Base-by-base conservation (phyloP, 2,888 invertebrate genomes). In the Drosophila gaucha region DNA sequence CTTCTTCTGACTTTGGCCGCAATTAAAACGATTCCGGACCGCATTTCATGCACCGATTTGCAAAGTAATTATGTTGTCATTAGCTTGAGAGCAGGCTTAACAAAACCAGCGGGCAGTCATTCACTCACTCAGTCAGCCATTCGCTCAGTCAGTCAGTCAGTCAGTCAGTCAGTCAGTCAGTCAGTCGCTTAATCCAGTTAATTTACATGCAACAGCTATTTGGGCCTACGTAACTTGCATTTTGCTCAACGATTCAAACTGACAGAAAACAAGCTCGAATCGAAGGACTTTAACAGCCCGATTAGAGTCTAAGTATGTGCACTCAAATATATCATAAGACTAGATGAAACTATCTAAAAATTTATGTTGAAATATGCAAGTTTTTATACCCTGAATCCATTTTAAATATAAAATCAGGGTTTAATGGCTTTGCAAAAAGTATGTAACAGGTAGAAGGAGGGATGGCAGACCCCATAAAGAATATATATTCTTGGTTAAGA, bases 21-120 rank as follows among this genome's bases (percentile, higher is more conserved):
- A 86, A 83, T 84, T 83, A 86, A 83, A 86, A 60, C 64, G 67
- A 77, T 67, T 64, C 49, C 56, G 56, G 33, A 43, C 78, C 62
- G 59, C 74, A 67, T 66, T 71, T 74, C 67, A 74, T 64, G 49
- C 63, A 82, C 47, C 54, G 67, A 71, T 80, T 76, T 72, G 69
- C 63, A 52, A 86, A 67, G 83, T 85, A 85, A 83, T 83, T 83
- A 83, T 82, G 79, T 82, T 82, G 87, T 85, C 83, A 83, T 80
- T 86, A 84, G 46, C 43, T 49, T 41, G 54, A 71, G 62, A 54
- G n/a, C 57, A 26, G 30, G 50, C 39, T 55, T 20, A 49, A 18
- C 16, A 28, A 46, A 36, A 59, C 31, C 56, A 60, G 59, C 59
- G 41, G 47, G 49, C 49, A 64, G 36, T 50, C 44, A 57, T 24